Evolutionary conservation across 1,140 invertebrate genomes (phyloP).

Genomic region (Sinella curviseta): DNA sequence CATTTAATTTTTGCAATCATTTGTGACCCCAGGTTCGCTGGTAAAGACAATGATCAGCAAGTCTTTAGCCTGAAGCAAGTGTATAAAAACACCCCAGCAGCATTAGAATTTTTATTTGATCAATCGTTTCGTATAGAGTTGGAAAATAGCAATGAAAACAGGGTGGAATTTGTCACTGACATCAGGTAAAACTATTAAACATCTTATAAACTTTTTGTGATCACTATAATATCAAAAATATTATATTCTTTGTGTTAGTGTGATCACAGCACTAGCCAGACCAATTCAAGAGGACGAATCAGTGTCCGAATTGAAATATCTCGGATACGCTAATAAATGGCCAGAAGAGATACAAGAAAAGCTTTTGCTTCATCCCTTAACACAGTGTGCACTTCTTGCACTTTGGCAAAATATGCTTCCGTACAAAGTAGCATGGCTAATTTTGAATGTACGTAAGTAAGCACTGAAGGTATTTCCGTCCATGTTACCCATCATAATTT

Average conservation of each 20-base stretch:
- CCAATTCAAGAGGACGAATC: not conserved
- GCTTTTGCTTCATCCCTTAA: not conserved
- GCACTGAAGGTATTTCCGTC: too few species aligned
- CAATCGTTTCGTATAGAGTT: not conserved
- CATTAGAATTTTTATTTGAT: not conserved
- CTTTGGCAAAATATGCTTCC: not conserved
- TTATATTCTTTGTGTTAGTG: not conserved
- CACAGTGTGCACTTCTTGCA: not conserved
- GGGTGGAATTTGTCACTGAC: not conserved
- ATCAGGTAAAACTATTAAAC: not conserved
- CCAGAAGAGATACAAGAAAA: not conserved
- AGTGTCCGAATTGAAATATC: constrained; percentile 3
- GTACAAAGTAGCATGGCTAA: not conserved
- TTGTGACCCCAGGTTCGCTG: not conserved
- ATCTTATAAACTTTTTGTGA: not conserved
- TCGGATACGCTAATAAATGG: not conserved
- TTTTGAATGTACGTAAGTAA: not conserved
- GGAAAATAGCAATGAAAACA: not conserved
- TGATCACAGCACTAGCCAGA: not conserved
- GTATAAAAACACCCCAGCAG: not conserved
- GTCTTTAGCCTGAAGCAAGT: not conserved
- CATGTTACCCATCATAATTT: too few species aligned
- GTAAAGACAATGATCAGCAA: not conserved
- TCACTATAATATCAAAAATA: not conserved
- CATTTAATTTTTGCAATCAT: not conserved